Evolutionary conservation across 2,888 invertebrate genomes (phyloP).

Genomic region (Nezara viridula): DNA sequence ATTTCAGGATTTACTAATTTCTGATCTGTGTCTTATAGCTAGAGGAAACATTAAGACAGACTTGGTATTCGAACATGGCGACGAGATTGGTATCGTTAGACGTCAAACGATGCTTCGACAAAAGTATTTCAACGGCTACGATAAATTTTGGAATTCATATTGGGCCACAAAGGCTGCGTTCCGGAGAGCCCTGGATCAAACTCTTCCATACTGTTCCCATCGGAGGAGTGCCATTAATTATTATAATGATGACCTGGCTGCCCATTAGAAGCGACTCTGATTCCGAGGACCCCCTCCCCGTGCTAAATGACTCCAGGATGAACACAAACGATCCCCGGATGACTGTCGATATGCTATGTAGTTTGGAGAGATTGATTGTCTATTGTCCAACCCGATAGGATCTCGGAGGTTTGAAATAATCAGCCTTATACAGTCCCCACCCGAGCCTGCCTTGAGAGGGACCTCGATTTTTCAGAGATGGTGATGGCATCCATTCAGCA

Average conservation of each 20-base stretch:
- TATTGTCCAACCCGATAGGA: background rate
- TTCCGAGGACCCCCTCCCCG: constrained; percentile 8
- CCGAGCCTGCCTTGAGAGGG: background rate
- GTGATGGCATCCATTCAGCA: constrained; percentile 8
- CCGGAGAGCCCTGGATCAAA: background rate
- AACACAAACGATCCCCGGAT: constrained; percentile 53
- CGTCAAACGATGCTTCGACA: background rate
- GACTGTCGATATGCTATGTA: constrained; percentile 48
- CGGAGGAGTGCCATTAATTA: constrained; percentile 27
- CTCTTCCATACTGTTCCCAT: background rate
- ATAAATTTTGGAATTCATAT: constrained; percentile 6
- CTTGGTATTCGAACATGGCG: background rate
- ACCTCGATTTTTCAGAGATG: constrained; percentile 31
- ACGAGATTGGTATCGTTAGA: background rate
- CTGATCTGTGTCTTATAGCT: background rate
- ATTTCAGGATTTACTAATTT: background rate
- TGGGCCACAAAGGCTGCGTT: background rate
- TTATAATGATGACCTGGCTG: constrained; percentile 47
- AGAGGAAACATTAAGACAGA: background rate
- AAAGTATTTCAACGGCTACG: background rate
- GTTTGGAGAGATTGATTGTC: constrained; percentile 53
- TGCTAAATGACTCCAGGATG: constrained; percentile 53
- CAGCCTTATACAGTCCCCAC: constrained; percentile 28
- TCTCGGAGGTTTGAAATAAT: constrained; percentile 53
- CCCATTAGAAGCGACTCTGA: constrained; percentile 45